Percentiles rank a stretch among this genome's conserved stretches.
Conservation (phyloP, 2,113 vertebrate genomes). For the Murina feae region DNA sequence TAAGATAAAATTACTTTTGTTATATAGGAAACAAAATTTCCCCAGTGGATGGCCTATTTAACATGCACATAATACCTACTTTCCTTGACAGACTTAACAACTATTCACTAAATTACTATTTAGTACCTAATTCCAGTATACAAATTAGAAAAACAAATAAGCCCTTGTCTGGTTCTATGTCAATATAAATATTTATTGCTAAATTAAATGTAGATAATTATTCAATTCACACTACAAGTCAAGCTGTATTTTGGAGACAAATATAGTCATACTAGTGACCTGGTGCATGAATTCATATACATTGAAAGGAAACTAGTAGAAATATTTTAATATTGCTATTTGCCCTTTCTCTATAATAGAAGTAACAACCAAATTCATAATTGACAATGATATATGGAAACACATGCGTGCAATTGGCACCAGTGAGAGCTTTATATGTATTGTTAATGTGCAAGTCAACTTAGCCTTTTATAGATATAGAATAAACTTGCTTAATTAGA, state of each 20-base stretch:
- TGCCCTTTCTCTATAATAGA: too few species aligned
- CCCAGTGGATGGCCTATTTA: background rate
- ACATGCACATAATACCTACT: background rate
- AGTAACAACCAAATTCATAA: too few species aligned
- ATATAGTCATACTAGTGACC: background rate
- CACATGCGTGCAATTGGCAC: too few species aligned
- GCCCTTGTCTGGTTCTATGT: background rate
- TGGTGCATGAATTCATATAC: too few species aligned
- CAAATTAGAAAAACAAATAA: conserved; percentile 21
- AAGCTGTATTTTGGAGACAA: conserved; percentile 5
- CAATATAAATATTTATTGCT: background rate
- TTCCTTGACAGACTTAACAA: conserved; percentile 28
- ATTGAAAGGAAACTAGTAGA: too few species aligned
- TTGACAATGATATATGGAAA: too few species aligned
- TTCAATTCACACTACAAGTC: conserved; percentile 8
- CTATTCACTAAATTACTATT: background rate
- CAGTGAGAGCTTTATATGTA: too few species aligned
- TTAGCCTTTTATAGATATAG: too few species aligned
- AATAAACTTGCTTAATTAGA: too few species aligned
- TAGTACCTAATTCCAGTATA: conserved; percentile 4
- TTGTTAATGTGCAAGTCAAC: too few species aligned
- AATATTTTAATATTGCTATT: too few species aligned
- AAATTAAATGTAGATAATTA: conserved; percentile 7
- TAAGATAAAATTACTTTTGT: conserved; percentile 38
- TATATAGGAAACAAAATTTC: background rate